A percentile compares a stretch with the other conserved stretches of the same genome.
These are phyloP conservation scores for Hycleus phaleratus DNA, from an alignment of 1,140 invertebrate species.

Conservation along the genomic window DNA sequence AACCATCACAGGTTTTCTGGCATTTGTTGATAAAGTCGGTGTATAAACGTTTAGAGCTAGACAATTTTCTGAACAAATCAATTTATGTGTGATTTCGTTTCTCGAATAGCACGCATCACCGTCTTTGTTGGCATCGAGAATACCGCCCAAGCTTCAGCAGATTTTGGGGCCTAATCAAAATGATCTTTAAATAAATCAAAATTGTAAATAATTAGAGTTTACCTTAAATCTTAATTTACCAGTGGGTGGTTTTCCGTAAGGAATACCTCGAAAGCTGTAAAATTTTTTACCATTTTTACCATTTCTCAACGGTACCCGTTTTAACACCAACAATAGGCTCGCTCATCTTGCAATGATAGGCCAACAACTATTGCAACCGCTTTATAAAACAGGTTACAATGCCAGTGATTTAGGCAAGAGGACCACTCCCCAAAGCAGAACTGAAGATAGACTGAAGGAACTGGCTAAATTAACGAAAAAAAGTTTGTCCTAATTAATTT, in stretches of 20 bases:
- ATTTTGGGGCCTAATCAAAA: constrained; percentile 19
- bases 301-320: too few relatives aligned
- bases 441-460: too few relatives aligned
- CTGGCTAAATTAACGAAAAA: too few relatives aligned
- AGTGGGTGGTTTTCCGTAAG: constrained; percentile 56
- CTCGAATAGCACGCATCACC: constrained; percentile 15
- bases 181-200: background rate
- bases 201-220: background rate
- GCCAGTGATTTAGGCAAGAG: too few relatives aligned
- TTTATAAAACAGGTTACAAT: too few relatives aligned
- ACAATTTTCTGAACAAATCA: constrained; percentile 55
- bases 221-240: constrained; percentile 53
- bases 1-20: constrained; percentile 33
- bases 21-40: constrained; percentile 28
- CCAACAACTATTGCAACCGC: too few relatives aligned
- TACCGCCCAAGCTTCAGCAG: constrained; percentile 41
- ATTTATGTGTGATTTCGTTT: background rate
- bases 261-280: too few relatives aligned
- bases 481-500: too few relatives aligned
- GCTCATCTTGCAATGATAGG: background rate
- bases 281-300: constrained; percentile 1
- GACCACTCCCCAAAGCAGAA: too few relatives aligned
- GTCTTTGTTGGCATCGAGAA: constrained; percentile 43
- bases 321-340: background rate
- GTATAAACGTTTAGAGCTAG: constrained; percentile 66